Evolutionary conservation across 2,888 invertebrate genomes (phyloP), one percentile per base, ranked within the genome.

Genomic region (Epistrophella euchroma): DNA sequence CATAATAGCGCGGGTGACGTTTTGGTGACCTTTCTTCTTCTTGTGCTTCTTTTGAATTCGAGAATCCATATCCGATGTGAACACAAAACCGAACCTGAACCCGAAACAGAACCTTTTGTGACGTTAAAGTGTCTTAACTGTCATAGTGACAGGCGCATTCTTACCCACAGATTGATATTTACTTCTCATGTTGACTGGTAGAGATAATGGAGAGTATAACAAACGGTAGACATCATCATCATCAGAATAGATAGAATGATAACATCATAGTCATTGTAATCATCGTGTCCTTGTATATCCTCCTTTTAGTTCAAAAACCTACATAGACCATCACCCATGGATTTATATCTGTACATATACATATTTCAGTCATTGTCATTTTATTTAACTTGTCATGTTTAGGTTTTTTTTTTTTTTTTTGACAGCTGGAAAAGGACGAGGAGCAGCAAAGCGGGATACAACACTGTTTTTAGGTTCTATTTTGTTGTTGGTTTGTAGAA

Each of bases 331-430:
- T 15, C 50, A 56, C 75, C 75, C 84, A 71, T 79, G 70, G 70
- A 64, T 66, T 25, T 60, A 62, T 64, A 9, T 43, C n/a, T n/a
- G 7, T 45, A n/a, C 1, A 9, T 17, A 71, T 43, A 71, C 71
- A 74, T 85, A 80, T 85, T 80, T 75, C 45, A 75, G 66, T 66
- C 76, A 80, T 85, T 80, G 80, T 85, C 80, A 73, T 85, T 80
- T 72, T 76, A 85, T 85, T 80, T 76, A 72, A 76, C 72, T 80
- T 85, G 76, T 85, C 85, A 84, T 84, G 84, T 79, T 83, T 78
- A 70, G 62, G 60, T 62, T 64, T 37, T 15, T 58, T 70, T 15
- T 45, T 73, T 40, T 66, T 70, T 78, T 37, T 50, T 52, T 74
- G 55, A 47, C 62, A 55, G 43, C 17, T 43, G 52, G 15, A n/a